Base-by-base conservation (phyloP, 2,113 vertebrate genomes). In the Hyla sarda region DNA sequence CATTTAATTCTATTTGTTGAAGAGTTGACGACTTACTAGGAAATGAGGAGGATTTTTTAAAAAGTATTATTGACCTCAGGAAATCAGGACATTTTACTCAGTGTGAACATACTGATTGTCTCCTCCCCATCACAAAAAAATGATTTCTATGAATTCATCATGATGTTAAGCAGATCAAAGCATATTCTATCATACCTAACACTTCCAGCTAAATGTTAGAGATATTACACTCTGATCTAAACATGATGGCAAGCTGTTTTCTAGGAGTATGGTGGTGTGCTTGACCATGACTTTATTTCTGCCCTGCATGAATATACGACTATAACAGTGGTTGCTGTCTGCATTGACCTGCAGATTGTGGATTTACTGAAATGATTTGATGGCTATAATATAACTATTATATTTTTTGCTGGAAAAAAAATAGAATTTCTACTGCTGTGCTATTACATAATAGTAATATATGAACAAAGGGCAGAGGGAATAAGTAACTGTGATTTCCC, bases 381-480 rank as follows among this genome's bases (percentile, higher is more conserved):
- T 45, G 30, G 56, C 2, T 2, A 28, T n/a, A n/a, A n/a, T n/a
- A n/a, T n/a, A n/a, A n/a, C n/a, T n/a, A 60, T 16, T 41, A 41
- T 16, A 30, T 45, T 81, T 65, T 81, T 14, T 81, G 7, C 54
- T 28, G 32, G 17, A 41, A 81, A 41, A 80, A 47, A 62, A 65
- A 47, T 47, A 1, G n/a, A 41, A 81, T 25, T 47, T 81, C 23
- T 81, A 47, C 34, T 28, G 58, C 16, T 62, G 34, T 28, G 78
- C 34, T 47, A 81, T 28, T 37, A 41, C 21, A 79, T 79, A 81
- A 65, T 62, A 47, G 56, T 13, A 81, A 47, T 65, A 19, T 41
- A 41, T 81, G 56, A 81, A 45, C 23, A 62, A 37, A 81, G 56
- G 78, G 19, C 23, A 62, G 17, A 45, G 77, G 78, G 34, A 62